Percentiles rank a stretch among this genome's conserved stretches.
Evolutionary conservation across 2,113 vertebrate genomes (phyloP).

Genomic region (Pygathrix nemaeus): DNA sequence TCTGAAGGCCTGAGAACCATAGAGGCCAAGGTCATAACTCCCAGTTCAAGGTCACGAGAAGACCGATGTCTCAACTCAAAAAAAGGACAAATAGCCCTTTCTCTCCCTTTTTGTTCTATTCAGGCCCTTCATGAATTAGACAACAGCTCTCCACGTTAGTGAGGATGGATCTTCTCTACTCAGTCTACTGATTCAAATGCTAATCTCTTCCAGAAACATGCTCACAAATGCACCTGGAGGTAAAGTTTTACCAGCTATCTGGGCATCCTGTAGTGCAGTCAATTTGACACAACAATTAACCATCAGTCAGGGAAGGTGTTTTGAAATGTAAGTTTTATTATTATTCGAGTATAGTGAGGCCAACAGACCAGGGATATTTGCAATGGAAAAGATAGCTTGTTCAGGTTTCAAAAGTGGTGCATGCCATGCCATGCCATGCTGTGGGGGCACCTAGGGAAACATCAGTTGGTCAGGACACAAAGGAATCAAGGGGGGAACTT

Average conservation of each 20-base stretch:
- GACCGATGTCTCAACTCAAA: neutral
- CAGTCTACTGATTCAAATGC: neutral
- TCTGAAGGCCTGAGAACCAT: neutral
- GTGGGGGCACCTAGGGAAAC: neutral
- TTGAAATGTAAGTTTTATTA: neutral
- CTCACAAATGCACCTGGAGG: neutral
- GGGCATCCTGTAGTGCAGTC: neutral
- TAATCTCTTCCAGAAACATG: neutral
- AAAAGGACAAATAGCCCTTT: neutral
- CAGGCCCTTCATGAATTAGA: neutral
- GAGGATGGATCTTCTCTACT: neutral
- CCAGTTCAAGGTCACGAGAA: neutral
- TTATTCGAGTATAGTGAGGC: neutral
- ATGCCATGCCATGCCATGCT: neutral
- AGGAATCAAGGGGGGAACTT: neutral
- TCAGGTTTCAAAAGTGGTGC: neutral
- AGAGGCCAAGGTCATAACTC: neutral
- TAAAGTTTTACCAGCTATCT: neutral
- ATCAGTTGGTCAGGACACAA: neutral
- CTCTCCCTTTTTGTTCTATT: neutral
- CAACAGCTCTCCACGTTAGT: neutral
- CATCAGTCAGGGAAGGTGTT: neutral
- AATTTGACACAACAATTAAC: neutral
- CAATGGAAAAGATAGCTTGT: neutral
- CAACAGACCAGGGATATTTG: neutral